phyloP scores from a whole-genome alignment of 2,797 vertebrate genomes.

The Microhierax caerulescens region DNA sequence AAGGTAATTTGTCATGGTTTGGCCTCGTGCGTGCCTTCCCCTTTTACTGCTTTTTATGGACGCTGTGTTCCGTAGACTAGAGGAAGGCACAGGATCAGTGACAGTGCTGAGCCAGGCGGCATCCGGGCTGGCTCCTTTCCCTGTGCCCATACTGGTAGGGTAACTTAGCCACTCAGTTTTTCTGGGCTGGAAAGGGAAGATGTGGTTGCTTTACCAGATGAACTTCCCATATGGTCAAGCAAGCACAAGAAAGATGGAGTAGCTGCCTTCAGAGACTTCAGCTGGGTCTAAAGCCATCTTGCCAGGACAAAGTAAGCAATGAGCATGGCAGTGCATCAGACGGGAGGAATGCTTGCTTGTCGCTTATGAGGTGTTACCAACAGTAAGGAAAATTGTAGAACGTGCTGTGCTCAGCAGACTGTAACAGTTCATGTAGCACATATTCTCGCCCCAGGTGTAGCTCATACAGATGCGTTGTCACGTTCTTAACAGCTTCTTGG shows the following conservation, averaged over 20 bases:
- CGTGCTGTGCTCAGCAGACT: neutral
- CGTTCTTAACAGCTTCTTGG: neutral
- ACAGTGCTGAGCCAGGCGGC: neutral
- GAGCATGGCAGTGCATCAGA: neutral
- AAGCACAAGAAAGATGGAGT: neutral
- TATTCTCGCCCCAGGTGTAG: neutral
- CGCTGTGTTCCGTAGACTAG: neutral
- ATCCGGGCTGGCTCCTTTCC: neutral
- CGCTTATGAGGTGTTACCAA: neutral
- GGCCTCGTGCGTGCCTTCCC: neutral
- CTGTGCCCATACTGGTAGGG: neutral
- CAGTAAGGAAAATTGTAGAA: neutral
- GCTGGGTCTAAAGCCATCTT: neutral
- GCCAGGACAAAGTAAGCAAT: neutral
- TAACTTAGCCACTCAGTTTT: neutral
- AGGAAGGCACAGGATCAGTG: neutral
- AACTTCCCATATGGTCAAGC: neutral
- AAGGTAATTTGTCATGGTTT: constrained; percentile 61
- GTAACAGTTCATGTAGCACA: neutral
- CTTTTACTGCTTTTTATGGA: neutral
- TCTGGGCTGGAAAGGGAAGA: neutral
- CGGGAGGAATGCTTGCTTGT: neutral
- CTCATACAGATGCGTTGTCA: neutral
- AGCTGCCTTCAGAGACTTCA: neutral
- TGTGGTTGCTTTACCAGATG: neutral